phyloP scores from a whole-genome alignment of 2,888 invertebrate species.

The Leptothorax acervorum region DNA sequence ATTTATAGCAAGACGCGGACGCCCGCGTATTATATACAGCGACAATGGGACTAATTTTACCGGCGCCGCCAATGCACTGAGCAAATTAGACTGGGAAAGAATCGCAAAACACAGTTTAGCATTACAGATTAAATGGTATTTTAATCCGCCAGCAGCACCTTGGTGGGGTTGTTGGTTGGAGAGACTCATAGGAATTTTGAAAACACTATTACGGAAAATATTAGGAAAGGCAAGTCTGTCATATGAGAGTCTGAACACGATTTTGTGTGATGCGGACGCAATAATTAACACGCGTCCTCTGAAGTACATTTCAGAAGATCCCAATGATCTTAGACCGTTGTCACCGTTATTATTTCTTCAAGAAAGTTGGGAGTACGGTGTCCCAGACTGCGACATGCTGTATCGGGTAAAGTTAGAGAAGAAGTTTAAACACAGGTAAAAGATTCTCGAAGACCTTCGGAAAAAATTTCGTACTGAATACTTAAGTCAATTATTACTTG shows the following conservation, averaged over 20 bases:
- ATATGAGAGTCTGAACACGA: constrained; percentile 65
- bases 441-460: constrained; percentile 44
- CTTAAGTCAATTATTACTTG: constrained; percentile 50
- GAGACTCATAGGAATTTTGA: not conserved
- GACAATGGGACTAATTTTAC: constrained; percentile 84
- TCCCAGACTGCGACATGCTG: too few species aligned
- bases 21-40: constrained; percentile 72
- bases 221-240: not conserved
- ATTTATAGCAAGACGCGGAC: constrained; percentile 11
- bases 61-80: constrained; percentile 73
- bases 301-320: constrained; percentile 70
- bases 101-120: constrained; percentile 61
- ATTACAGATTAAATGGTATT: constrained; percentile 68
- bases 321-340: constrained; percentile 66
- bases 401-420: too few species aligned
- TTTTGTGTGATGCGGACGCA: constrained; percentile 78
- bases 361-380: constrained; percentile 43
- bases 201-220: constrained; percentile 7
- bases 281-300: constrained; percentile 81
- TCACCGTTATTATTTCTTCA: constrained; percentile 65
- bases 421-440: too few species aligned
- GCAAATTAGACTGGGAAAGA: constrained; percentile 67
- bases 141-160: constrained; percentile 57
- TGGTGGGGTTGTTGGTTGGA: constrained; percentile 54
- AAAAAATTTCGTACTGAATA: constrained; percentile 60